Conservation (phyloP, 2,888 invertebrate species). For the Rhaphigaster nebulosa region DNA sequence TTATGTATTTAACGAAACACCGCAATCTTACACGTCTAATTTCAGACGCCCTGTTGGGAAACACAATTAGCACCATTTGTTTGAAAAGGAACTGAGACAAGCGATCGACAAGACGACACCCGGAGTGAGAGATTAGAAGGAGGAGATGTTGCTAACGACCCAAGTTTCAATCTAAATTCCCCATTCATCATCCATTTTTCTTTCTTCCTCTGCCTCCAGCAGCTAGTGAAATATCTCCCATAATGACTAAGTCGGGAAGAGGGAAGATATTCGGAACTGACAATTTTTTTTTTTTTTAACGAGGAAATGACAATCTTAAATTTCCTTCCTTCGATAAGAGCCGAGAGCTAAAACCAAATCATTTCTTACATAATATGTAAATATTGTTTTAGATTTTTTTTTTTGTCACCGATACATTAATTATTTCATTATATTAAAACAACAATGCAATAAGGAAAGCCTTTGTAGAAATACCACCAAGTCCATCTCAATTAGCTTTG, state of each 20-base stretch:
- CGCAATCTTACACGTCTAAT: background rate
- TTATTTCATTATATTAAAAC: too few species aligned
- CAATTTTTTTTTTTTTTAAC: background rate
- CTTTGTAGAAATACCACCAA: too few species aligned
- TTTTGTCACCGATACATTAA: too few species aligned
- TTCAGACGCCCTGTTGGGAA: background rate
- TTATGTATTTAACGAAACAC: background rate
- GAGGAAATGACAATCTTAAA: background rate
- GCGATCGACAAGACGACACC: background rate
- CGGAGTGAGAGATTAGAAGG: constrained; percentile 6
- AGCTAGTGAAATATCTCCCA: constrained; percentile 16
- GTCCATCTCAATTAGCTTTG: too few species aligned
- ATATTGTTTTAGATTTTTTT: background rate
- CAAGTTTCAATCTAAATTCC: constrained; percentile 48
- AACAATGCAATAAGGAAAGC: too few species aligned
- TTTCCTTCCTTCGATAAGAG: background rate
- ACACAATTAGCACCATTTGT: background rate
- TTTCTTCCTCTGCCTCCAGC: background rate
- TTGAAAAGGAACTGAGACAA: background rate
- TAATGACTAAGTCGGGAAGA: background rate
- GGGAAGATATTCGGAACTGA: background rate
- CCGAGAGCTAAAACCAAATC: background rate
- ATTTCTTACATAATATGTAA: background rate
- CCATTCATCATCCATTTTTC: constrained; percentile 48
- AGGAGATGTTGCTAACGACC: constrained; percentile 34